A percentile compares a stretch with the other conserved stretches of the same genome.
These are phyloP conservation scores for Oryzaephilus surinamensis DNA, from an alignment of 1,140 invertebrate species.

Conservation along the genomic window DNA sequence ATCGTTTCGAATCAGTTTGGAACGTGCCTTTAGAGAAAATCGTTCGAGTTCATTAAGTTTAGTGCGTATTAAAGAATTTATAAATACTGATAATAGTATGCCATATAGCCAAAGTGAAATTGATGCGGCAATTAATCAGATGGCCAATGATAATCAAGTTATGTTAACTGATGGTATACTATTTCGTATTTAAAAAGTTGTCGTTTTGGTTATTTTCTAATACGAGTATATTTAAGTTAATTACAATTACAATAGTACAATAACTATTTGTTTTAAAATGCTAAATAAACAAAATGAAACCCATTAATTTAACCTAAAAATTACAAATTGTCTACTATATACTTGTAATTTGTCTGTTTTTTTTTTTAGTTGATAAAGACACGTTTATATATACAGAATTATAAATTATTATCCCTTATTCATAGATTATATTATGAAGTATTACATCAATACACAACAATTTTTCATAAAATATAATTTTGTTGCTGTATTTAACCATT, in stretches of 20 bases:
- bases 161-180: conserved; percentile 83
- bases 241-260: not conserved
- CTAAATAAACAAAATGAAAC: not conserved
- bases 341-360: no score
- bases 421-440: no score
- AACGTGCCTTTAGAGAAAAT: conserved; percentile 56
- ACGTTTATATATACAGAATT: no score
- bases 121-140: conserved; percentile 61
- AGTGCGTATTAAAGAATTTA: conserved; percentile 43
- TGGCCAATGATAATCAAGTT: conserved; percentile 84
- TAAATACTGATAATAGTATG: conserved; percentile 48
- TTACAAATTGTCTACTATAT: no score
- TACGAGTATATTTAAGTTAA: no score
- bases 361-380: no score
- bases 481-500: no score
- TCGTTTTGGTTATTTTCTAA: not conserved
- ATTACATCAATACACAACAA: no score
- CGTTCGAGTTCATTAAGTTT: conserved; percentile 56
- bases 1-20: conserved; percentile 52
- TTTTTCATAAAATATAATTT: no score
- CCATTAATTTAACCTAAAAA: not conserved
- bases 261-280: not conserved
- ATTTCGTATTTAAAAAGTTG: conserved; percentile 64
- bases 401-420: no score
- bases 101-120: conserved; percentile 65